A percentile compares a stretch with the other conserved stretches of the same genome.
phyloP scores from a whole-genome alignment of 2,888 invertebrate genomes.

The Drosophila helvetica region DNA sequence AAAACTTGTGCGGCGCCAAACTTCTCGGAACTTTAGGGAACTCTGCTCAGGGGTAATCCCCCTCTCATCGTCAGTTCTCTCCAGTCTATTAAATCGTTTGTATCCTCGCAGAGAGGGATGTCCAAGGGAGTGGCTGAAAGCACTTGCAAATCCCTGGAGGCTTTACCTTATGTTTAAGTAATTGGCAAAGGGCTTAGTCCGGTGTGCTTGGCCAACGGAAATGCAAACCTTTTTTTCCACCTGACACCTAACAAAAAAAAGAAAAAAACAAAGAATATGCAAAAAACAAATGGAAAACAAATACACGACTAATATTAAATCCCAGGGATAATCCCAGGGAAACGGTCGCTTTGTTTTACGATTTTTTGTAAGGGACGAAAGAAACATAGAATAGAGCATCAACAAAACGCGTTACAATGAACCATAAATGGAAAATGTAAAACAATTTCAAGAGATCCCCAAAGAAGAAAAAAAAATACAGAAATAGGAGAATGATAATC shows the following conservation, averaged over 20 bases:
- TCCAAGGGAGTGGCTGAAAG: slow-evolving; percentile 41
- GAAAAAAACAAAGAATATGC: no score
- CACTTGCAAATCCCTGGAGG: slow-evolving; percentile 70
- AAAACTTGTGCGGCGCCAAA: background rate
- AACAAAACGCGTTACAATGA: slow-evolving; percentile 45
- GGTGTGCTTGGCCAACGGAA: slow-evolving; percentile 30
- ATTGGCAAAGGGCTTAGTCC: slow-evolving; percentile 72
- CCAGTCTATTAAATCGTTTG: slow-evolving; percentile 29
- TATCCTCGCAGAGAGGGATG: slow-evolving; percentile 9
- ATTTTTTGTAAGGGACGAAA: slow-evolving; percentile 45
- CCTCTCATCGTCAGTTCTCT: background rate
- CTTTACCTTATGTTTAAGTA: slow-evolving; percentile 75
- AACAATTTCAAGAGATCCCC: slow-evolving; percentile 57
- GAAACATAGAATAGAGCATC: slow-evolving; percentile 46
- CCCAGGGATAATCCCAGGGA: slow-evolving; percentile 73
- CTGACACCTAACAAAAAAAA: no score
- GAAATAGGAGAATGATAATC: slow-evolving; percentile 56
- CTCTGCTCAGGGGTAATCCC: background rate
- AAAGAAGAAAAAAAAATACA: slow-evolving; percentile 14
- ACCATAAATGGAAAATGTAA: slow-evolving; percentile 48
- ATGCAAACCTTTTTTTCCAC: slow-evolving; percentile 44
- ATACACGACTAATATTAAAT: slow-evolving; percentile 61
- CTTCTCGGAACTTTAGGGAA: background rate
- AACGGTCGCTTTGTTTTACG: slow-evolving; percentile 49
- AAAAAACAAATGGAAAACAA: slow-evolving; percentile 54